Conservation (phyloP, 2,888 invertebrate species). For the Drosophila mimetica region DNA sequence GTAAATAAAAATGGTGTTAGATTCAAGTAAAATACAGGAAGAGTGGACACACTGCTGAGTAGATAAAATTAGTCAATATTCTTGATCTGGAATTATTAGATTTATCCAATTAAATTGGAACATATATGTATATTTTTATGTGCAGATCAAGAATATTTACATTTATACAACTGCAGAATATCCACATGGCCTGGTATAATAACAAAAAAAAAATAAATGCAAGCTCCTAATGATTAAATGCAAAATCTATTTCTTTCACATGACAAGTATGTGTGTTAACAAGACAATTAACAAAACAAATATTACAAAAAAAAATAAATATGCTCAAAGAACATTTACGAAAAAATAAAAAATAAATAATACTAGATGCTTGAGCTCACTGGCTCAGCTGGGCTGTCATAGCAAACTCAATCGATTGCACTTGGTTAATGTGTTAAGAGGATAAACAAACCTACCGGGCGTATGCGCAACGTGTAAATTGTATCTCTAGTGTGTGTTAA, state of each 20-base stretch:
- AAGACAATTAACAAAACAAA: conserved; percentile 31
- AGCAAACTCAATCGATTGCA: conserved; percentile 34
- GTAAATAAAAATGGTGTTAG: conserved; percentile 30
- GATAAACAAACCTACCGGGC: conserved; percentile 43
- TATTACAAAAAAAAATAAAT: not conserved
- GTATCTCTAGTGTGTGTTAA: conserved; percentile 21
- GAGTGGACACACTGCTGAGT: not conserved
- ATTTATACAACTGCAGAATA: not conserved
- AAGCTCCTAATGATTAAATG: conserved; percentile 32
- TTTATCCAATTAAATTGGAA: not conserved
- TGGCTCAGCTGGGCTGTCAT: conserved; percentile 18
- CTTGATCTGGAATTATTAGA: not conserved
- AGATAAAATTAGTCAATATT: not conserved
- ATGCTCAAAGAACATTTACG: not conserved
- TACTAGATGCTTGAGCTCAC: conserved; percentile 29
- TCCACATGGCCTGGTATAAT: conserved; percentile 15
- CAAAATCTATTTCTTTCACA: conserved; percentile 17
- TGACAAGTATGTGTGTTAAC: conserved; percentile 12
- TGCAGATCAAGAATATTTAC: not conserved
- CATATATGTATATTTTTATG: not conserved
- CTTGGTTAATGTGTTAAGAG: conserved; percentile 46
- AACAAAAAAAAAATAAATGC: conserved; percentile 28
- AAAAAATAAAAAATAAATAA: conserved; percentile 16
- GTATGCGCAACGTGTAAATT: conserved; percentile 44
- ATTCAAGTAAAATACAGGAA: conserved; percentile 14